phyloP scores from a whole-genome alignment of 2,888 invertebrate genomes.

The Suillia variegata region DNA sequence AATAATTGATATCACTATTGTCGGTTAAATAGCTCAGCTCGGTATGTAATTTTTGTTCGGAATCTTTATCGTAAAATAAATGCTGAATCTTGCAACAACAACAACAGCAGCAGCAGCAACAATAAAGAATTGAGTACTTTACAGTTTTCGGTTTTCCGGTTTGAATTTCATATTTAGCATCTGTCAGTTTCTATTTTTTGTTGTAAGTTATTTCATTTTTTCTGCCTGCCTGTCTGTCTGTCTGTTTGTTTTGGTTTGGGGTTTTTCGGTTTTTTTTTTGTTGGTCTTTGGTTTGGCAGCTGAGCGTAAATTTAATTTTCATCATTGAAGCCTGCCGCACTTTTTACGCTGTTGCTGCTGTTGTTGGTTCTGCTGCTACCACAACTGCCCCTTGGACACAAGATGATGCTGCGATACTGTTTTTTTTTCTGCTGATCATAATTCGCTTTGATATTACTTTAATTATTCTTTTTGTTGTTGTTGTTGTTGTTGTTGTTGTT shows the following conservation, averaged over 20 bases:
- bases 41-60: background rate
- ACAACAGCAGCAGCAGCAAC: background rate
- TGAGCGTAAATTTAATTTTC: background rate
- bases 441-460: background rate
- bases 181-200: background rate
- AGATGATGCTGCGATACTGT: background rate
- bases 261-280: background rate
- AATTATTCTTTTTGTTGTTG: background rate
- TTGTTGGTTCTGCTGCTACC: too few relatives aligned
- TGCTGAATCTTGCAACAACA: background rate
- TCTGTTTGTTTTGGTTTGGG: background rate
- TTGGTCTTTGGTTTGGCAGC: background rate
- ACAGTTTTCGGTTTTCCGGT: conserved; percentile 1
- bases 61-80: background rate
- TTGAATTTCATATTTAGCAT: background rate
- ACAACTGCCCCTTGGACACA: background rate
- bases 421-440: background rate
- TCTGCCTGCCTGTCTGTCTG: background rate
- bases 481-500: too few relatives aligned
- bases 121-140: background rate
- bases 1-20: too few relatives aligned
- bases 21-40: background rate
- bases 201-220: background rate
- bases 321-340: background rate
- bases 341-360: background rate